These are phyloP conservation scores for Limnephilus marmoratus DNA, from an alignment of 2,888 invertebrate genomes.

Conservation along the genomic window DNA sequence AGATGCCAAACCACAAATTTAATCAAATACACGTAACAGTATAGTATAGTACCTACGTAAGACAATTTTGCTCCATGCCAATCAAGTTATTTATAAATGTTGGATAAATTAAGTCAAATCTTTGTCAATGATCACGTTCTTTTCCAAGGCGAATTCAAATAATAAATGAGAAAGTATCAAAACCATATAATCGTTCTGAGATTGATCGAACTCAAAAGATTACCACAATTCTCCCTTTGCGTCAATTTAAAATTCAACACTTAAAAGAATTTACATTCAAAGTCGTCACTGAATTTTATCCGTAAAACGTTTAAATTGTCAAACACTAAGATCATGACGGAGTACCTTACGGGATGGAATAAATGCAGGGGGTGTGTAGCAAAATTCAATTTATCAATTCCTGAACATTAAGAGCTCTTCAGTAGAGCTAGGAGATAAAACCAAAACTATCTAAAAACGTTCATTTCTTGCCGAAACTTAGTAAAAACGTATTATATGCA, in stretches of 20 bases:
- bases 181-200: background rate
- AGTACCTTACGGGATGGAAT: background rate
- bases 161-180: background rate
- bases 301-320: constrained; percentile 4
- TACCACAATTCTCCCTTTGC: background rate
- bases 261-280: constrained; percentile 19
- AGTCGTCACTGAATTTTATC: constrained; percentile 23
- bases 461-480: too few relatives aligned
- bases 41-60: too few relatives aligned
- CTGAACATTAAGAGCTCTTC: background rate
- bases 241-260: background rate
- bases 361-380: background rate
- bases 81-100: background rate
- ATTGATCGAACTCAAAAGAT: background rate
- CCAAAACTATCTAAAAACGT: too few relatives aligned
- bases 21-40: too few relatives aligned
- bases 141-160: background rate
- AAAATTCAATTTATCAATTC: background rate
- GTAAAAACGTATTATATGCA: too few relatives aligned
- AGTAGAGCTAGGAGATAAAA: too few relatives aligned
- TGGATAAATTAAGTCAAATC: background rate
- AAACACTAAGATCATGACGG: background rate
- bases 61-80: too few relatives aligned
- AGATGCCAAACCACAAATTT: too few relatives aligned
- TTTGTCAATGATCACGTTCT: background rate